A percentile compares a stretch with the other conserved stretches of the same genome.
phyloP scores from a whole-genome alignment of 2,888 invertebrate species.

The Molanna angustata region DNA sequence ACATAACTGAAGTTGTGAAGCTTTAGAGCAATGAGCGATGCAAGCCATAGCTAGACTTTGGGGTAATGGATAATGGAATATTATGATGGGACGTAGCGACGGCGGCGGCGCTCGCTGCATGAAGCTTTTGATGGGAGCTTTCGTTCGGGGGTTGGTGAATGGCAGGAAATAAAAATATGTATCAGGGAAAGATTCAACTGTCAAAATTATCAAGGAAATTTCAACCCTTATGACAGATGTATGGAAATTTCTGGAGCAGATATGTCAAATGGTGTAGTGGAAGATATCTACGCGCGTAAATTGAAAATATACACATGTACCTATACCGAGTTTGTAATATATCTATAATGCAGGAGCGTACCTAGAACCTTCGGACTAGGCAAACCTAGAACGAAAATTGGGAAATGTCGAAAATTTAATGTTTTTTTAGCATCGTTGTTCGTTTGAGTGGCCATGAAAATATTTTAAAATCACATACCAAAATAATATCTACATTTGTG shows the following conservation, averaged over 20 bases:
- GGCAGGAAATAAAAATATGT: conserved; percentile 7
- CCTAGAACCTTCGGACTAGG: too few species aligned
- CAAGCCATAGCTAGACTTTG: neutral
- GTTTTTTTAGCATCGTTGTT: too few species aligned
- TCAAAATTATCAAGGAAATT: conserved; percentile 16
- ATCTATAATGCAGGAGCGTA: too few species aligned
- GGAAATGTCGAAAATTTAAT: too few species aligned
- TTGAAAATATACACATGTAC: too few species aligned
- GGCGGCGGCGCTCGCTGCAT: neutral
- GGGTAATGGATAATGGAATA: neutral
- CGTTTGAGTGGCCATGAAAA: too few species aligned
- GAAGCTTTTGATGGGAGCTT: neutral
- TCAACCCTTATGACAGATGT: conserved; percentile 12
- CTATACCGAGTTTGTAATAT: too few species aligned
- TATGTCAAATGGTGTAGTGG: conserved; percentile 4
- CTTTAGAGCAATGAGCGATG: conserved; percentile 16
- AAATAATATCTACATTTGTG: too few species aligned
- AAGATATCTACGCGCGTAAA: too few species aligned
- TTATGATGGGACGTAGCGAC: neutral
- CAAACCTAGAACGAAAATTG: too few species aligned
- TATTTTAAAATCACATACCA: too few species aligned
- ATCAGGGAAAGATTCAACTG: conserved; percentile 15
- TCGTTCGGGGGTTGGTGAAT: neutral
- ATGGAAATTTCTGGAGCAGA: conserved; percentile 9
- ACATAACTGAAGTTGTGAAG: conserved; percentile 28